These are phyloP conservation scores for Odontamblyopus lacepedii DNA, from an alignment of 2,797 vertebrate genomes.

Conservation along the genomic window DNA sequence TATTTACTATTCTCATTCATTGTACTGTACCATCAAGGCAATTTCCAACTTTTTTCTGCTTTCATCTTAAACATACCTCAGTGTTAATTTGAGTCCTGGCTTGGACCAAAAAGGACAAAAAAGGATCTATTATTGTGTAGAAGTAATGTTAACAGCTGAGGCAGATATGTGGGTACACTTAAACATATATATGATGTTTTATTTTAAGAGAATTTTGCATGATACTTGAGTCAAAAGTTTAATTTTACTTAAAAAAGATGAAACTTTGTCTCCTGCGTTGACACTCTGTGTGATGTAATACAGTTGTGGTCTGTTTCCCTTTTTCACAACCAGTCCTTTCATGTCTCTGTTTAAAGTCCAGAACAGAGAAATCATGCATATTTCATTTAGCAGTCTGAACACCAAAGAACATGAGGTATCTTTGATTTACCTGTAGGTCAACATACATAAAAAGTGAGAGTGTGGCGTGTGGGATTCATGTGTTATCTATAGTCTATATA, in stretches of 20 bases:
- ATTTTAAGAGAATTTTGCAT: too few species aligned
- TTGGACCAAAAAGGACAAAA: background rate
- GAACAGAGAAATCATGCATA: constrained; percentile 8
- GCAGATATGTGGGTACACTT: background rate
- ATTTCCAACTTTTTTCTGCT: too few species aligned
- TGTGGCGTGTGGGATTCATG: background rate
- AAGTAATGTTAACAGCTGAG: background rate
- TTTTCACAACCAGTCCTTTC: background rate
- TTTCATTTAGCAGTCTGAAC: constrained; percentile 2
- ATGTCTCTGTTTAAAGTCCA: background rate
- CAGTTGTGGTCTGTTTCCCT: background rate
- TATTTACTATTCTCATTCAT: too few species aligned
- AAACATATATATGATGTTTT: too few species aligned
- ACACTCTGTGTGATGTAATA: background rate
- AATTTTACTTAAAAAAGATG: background rate
- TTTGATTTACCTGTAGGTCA: constrained; percentile 5
- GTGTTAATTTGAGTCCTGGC: too few species aligned
- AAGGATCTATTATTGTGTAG: too few species aligned
- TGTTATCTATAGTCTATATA: background rate
- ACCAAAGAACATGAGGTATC: background rate
- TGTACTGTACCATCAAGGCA: too few species aligned
- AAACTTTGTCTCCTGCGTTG: background rate
- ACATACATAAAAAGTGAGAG: background rate
- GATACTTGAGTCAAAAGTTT: background rate
- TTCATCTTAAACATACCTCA: too few species aligned